phyloP scores from a whole-genome alignment of 2,797 vertebrate genomes.

The Fistularia commersonii region DNA sequence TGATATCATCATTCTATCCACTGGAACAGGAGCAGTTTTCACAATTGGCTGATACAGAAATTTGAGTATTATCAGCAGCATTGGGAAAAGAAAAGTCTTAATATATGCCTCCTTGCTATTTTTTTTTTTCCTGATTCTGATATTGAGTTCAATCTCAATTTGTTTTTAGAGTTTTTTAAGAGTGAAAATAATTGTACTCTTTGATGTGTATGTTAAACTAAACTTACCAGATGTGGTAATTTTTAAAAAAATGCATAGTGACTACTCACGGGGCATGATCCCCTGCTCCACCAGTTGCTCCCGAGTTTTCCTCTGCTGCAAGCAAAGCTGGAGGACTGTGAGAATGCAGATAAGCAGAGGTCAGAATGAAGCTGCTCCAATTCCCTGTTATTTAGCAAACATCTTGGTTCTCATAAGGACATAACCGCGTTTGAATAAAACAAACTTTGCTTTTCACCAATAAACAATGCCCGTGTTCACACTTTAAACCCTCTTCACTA shows the following conservation, averaged over 20 bases:
- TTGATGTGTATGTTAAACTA: background rate
- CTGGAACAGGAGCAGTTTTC: no score
- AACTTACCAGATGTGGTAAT: background rate
- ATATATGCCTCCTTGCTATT: no score
- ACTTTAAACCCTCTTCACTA: conserved; percentile 22
- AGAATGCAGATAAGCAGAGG: conserved; percentile 53
- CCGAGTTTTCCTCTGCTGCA: conserved; percentile 92
- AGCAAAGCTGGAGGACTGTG: conserved; percentile 91
- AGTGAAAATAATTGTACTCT: no score
- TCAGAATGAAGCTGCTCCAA: conserved; percentile 43
- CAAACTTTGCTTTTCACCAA: conserved; percentile 9
- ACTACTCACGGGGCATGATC: conserved; percentile 96
- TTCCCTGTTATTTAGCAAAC: conserved; percentile 8
- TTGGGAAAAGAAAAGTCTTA: no score
- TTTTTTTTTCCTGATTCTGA: no score
- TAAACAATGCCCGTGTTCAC: conserved; percentile 7
- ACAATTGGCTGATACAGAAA: no score
- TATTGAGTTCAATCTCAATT: no score
- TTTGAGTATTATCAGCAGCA: no score
- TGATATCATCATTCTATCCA: no score
- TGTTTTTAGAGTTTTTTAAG: no score
- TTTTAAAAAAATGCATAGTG: background rate
- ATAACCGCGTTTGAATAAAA: no score
- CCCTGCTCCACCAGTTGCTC: conserved; percentile 97
- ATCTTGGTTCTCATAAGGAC: no score